Percentiles rank a stretch among this genome's conserved stretches.
Evolutionary conservation across 1,140 invertebrate species (phyloP).

Genomic region (Meloidogyne exigua): DNA sequence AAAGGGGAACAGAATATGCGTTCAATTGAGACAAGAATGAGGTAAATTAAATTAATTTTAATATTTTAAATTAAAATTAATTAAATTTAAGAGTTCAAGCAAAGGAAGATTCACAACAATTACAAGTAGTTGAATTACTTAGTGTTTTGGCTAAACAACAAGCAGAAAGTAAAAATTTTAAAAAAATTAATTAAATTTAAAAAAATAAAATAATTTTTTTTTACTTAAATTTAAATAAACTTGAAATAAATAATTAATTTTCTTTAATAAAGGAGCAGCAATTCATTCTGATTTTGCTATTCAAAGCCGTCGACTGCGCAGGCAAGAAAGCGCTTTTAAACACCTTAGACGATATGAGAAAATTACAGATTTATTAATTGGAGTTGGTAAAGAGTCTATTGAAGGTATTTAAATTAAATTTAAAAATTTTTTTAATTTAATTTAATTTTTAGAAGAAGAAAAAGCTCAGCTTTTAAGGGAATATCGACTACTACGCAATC

Average conservation of each 20-base stretch:
- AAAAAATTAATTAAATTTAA: too few relatives aligned
- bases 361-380: conserved; percentile 57
- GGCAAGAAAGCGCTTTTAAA: conserved; percentile 57
- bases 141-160: conserved; percentile 54
- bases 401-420: background rate
- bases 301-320: conserved; percentile 49
- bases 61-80: background rate
- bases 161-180: conserved; percentile 53
- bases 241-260: too few relatives aligned
- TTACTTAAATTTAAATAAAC: too few relatives aligned
- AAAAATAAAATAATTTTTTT: too few relatives aligned
- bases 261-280: conserved; percentile 54
- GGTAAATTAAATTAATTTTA: conserved; percentile 26
- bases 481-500: conserved; percentile 58
- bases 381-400: conserved; percentile 29
- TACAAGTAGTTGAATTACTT: conserved; percentile 56
- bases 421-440: background rate
- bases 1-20: conserved; percentile 50
- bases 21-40: conserved; percentile 50
- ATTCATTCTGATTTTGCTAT: conserved; percentile 53
- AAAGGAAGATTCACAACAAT: conserved; percentile 54
- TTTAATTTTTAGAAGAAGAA: conserved; percentile 51
- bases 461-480: conserved; percentile 50
- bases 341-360: conserved; percentile 57
- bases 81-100: conserved; percentile 30